Conservation (phyloP, 2,797 vertebrate species). For the Characodon lateralis region DNA sequence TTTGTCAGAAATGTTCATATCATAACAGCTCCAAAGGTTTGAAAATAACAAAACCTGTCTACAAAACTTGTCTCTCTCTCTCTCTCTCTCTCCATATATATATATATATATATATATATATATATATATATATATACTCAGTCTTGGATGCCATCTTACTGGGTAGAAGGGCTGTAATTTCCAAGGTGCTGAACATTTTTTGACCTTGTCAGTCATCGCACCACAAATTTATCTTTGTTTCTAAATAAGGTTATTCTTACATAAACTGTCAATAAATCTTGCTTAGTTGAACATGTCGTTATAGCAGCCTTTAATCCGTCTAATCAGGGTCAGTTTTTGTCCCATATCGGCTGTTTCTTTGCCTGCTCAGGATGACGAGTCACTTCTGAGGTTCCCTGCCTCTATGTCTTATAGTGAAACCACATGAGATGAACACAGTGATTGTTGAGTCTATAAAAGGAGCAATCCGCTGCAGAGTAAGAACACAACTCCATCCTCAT, state of each 20-base stretch:
- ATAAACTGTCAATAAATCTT: conserved; percentile 46
- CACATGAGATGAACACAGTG: conserved; percentile 67
- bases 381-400: conserved; percentile 57
- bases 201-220: neutral
- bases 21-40: conserved; percentile 11
- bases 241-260: conserved; percentile 25
- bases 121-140: too few species aligned
- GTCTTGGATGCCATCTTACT: conserved; percentile 4
- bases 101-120: too few species aligned
- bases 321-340: conserved; percentile 43
- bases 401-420: conserved; percentile 40
- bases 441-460: conserved; percentile 66
- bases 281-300: conserved; percentile 51
- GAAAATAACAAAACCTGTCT: neutral
- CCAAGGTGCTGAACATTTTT: conserved; percentile 17
- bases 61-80: too few species aligned
- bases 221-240: conserved; percentile 21
- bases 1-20: too few species aligned
- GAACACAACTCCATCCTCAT: conserved; percentile 56
- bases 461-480: conserved; percentile 36
- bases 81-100: too few species aligned
- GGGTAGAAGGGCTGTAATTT: conserved; percentile 35
- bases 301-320: conserved; percentile 58
- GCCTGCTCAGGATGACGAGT: conserved; percentile 54
- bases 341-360: conserved; percentile 40